Conservation (phyloP, 1,140 invertebrate genomes). For the Nasonia longicornis region DNA sequence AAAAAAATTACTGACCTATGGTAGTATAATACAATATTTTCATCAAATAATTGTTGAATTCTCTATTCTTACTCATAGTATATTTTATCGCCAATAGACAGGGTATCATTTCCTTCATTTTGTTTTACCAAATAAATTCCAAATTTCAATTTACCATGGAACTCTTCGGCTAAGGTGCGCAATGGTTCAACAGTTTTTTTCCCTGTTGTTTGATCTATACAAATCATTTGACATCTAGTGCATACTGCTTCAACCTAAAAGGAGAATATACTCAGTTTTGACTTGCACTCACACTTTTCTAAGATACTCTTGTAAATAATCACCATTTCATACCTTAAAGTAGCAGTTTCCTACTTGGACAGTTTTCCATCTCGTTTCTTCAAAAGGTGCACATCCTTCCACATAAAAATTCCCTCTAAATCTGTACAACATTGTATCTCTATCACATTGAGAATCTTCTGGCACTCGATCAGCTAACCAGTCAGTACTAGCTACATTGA, state of each 20-base stretch:
- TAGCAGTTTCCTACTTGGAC: slow-evolving; percentile 77
- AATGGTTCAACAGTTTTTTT: slow-evolving; percentile 86
- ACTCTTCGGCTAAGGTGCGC: slow-evolving; percentile 80
- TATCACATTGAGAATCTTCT: slow-evolving; percentile 67
- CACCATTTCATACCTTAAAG: slow-evolving; percentile 73
- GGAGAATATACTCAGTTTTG: slow-evolving; percentile 25
- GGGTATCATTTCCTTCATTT: slow-evolving; percentile 43
- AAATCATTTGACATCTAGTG: slow-evolving; percentile 93
- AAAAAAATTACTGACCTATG: too few relatives aligned
- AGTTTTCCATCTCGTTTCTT: slow-evolving; percentile 81
- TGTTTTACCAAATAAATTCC: slow-evolving; percentile 77
- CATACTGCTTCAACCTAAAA: slow-evolving; percentile 81
- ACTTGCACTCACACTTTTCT: not conserved
- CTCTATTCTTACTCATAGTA: slow-evolving; percentile 26
- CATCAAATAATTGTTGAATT: not conserved
- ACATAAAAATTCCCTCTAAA: slow-evolving; percentile 80
- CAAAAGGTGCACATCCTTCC: slow-evolving; percentile 74
- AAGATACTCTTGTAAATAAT: not conserved
- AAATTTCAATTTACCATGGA: slow-evolving; percentile 82
- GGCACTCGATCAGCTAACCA: slow-evolving; percentile 76
- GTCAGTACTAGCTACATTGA: slow-evolving; percentile 81
- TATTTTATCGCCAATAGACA: slow-evolving; percentile 60
- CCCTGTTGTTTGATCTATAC: slow-evolving; percentile 88
- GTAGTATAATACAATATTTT: too few relatives aligned
- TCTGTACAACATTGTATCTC: slow-evolving; percentile 72